phyloP scores from a whole-genome alignment of 1,140 invertebrate species.

The Varroa destructor region DNA sequence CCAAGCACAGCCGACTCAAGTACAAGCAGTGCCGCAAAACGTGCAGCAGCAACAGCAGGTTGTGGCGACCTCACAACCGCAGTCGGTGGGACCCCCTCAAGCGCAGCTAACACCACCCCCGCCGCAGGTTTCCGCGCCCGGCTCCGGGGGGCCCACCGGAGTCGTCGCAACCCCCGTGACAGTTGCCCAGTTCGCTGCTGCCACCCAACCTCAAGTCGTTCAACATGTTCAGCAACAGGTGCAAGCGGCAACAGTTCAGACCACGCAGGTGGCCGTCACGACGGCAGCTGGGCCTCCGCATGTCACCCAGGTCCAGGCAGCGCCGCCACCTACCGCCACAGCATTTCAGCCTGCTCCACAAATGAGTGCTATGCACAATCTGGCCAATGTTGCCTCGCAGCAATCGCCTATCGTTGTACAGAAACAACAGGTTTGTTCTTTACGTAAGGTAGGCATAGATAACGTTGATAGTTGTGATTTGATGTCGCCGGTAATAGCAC shows the following conservation, averaged over 20 bases:
- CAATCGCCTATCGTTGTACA: slow-evolving; percentile 38
- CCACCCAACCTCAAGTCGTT: slow-evolving; percentile 27
- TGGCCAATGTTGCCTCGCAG: slow-evolving; percentile 39
- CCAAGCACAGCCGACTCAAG: slow-evolving; percentile 37
- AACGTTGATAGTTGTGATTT: too few species aligned
- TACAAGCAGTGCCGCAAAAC: slow-evolving; percentile 43
- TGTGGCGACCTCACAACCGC: slow-evolving; percentile 40
- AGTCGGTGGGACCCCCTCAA: slow-evolving; percentile 40
- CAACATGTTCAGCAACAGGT: slow-evolving; percentile 15
- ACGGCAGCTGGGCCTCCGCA: slow-evolving; percentile 12
- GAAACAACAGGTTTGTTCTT: slow-evolving; percentile 30
- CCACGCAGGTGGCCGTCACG: not conserved
- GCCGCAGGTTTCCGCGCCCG: slow-evolving; percentile 23
- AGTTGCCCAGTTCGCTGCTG: not conserved
- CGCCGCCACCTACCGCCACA: not conserved
- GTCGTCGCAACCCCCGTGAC: not conserved
- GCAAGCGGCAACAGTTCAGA: slow-evolving; percentile 21
- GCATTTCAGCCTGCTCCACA: slow-evolving; percentile 17
- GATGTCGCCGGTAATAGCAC: too few species aligned
- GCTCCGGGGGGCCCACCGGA: not conserved
- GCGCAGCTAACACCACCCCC: slow-evolving; percentile 31
- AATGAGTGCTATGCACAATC: slow-evolving; percentile 39
- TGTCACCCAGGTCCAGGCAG: not conserved
- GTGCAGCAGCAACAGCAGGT: slow-evolving; percentile 36
- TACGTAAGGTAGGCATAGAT: too few species aligned